Base-by-base conservation (phyloP, 2,113 vertebrate genomes). In the Malurus cyaneus region DNA sequence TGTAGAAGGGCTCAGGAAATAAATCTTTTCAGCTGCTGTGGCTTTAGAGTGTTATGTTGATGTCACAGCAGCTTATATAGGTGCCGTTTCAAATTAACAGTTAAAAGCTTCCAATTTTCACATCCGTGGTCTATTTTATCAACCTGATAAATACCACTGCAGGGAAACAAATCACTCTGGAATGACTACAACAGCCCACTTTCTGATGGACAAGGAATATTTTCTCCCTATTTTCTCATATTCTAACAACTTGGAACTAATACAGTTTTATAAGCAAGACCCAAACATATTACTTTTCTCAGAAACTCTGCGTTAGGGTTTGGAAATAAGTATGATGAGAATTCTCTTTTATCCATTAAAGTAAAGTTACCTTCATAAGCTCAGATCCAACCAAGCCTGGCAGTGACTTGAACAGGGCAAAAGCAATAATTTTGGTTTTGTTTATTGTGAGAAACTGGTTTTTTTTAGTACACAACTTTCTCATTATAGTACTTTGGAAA, bases 11-110 rank as follows among this genome's bases (percentile, higher is more conserved):
- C 80, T 95, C 72, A 69, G 96, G 89, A 97, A 94, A 96, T 98
- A 93, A 96, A 97, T 97, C 95, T 97, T 92, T 89, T 76, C 86
- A 81, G 97, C 91, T 85, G 92, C 91, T 32, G 24, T 17, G 81
- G 89, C 93, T 71, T 57, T 79, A 83, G 95, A 93, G 89, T 87
- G 96, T 95, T 93, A 96, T 86, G 92, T 61, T 94, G 96, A 96
- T 96, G 96, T 94, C 95, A 91, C 89, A 95, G 73, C 92, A 82
- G 78, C 71, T 60, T 94, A 85, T 85, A 88, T 72, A 97, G 96
- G 71, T 18, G 73, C 95, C 95, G 47, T 74, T 97, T 97, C 95
- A 93, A 96, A 97, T 97, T 94, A 97, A 77, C 96, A 94, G 86
- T 77, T 92, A 96, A 95, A 94, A 84, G 78, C 92, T 96, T 91